phyloP scores from a whole-genome alignment of 2,888 invertebrate genomes.

The Drosophila rubida region DNA sequence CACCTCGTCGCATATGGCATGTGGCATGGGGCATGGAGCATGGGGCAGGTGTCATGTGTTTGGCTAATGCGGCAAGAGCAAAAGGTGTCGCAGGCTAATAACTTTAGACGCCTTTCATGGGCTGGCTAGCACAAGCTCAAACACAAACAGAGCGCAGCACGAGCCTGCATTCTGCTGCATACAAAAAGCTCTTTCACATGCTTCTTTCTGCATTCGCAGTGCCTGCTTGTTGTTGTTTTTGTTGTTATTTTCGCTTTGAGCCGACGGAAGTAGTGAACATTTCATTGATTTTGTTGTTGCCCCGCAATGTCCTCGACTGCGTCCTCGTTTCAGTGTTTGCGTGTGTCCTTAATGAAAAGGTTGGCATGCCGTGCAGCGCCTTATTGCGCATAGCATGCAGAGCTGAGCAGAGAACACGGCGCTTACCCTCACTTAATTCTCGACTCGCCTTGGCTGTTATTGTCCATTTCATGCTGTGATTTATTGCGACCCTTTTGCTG shows the following conservation, averaged over 20 bases:
- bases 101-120: constrained; percentile 48
- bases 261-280: constrained; percentile 75
- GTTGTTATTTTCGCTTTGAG: constrained; percentile 1
- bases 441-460: constrained; percentile 38
- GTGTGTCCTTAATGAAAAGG: constrained; percentile 60
- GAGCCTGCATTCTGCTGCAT: constrained; percentile 8
- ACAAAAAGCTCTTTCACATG: constrained; percentile 10
- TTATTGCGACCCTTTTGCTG: constrained; percentile 57
- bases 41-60: constrained; percentile 20
- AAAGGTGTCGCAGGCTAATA: constrained; percentile 77
- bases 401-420: constrained; percentile 12
- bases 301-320: constrained; percentile 65
- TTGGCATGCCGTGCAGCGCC: constrained; percentile 39
- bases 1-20: constrained; percentile 2
- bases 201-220: background rate
- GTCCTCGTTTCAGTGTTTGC: constrained; percentile 63
- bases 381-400: constrained; percentile 20
- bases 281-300: constrained; percentile 75
- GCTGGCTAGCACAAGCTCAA: constrained; percentile 51
- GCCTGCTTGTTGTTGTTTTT: constrained; percentile 6
- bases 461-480: constrained; percentile 64
- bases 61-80: constrained; percentile 57
- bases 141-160: constrained; percentile 51
- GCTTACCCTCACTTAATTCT: constrained; percentile 26
- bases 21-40: constrained; percentile 12